Conservation (phyloP, 2,888 invertebrate genomes). For the Drosophila infuscata region DNA sequence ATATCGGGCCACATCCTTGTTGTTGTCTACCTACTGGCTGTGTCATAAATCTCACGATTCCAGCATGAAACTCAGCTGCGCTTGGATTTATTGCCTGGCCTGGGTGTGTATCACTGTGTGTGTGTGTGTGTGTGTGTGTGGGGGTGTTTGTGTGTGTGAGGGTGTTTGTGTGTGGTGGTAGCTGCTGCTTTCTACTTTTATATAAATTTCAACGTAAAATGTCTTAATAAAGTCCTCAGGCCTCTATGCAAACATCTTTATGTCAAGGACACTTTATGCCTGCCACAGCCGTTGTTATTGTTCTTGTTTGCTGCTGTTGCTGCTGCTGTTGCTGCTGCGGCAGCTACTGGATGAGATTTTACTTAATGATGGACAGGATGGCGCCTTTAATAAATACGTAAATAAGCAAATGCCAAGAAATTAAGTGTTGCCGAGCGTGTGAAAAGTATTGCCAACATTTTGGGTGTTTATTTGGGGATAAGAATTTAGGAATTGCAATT, state of each 20-base stretch:
- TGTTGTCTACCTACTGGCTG: constrained; percentile 23
- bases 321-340: constrained; percentile 14
- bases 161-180: constrained; percentile 5
- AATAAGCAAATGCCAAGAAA: constrained; percentile 36
- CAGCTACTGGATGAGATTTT: constrained; percentile 31
- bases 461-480: background rate
- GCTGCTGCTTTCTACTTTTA: constrained; percentile 62
- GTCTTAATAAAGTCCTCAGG: constrained; percentile 77
- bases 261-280: constrained; percentile 80
- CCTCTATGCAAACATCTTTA: constrained; percentile 65
- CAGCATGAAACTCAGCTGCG: constrained; percentile 77
- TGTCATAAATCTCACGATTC: constrained; percentile 80
- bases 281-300: constrained; percentile 59
- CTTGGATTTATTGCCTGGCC: constrained; percentile 69
- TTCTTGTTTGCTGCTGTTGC: constrained; percentile 19
- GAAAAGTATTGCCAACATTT: constrained; percentile 23
- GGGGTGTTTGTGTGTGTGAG: too few relatives aligned
- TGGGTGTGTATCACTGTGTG: constrained; percentile 18
- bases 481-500: background rate
- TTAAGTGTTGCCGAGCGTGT: constrained; percentile 12
- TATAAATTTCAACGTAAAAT: constrained; percentile 78
- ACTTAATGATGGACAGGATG: constrained; percentile 53
- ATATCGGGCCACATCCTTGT: constrained; percentile 11
- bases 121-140: constrained; percentile 22
- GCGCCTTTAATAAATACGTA: constrained; percentile 56